Evolutionary conservation across 1,140 invertebrate genomes (phyloP).

Genomic region (Pseudomyrmex dendroicus): DNA sequence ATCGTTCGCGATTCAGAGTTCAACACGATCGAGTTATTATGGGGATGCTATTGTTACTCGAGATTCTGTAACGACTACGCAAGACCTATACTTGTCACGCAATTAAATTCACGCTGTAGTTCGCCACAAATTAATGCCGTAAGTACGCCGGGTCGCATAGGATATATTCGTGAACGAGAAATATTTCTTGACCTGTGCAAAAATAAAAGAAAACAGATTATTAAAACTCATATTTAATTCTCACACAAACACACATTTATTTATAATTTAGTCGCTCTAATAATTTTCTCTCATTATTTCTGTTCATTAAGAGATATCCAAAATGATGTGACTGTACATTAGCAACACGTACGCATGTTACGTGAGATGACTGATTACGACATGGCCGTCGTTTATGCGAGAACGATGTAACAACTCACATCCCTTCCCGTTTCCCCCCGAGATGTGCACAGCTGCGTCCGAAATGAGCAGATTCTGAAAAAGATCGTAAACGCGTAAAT

Average conservation of each 20-base stretch:
- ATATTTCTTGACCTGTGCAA: neutral
- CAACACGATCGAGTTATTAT: constrained; percentile 13
- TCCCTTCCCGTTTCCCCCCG: too few species aligned
- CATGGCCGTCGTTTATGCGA: constrained; percentile 14
- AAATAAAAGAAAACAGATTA: neutral
- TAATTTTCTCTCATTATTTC: too few species aligned
- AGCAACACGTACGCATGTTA: neutral
- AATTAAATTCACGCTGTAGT: constrained; percentile 33
- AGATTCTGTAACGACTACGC: neutral
- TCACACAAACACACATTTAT: neutral
- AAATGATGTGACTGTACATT: neutral
- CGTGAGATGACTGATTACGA: constrained; percentile 15
- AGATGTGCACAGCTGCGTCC: neutral
- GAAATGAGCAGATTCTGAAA: too few species aligned
- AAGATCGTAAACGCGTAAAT: too few species aligned
- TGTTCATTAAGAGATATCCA: neutral
- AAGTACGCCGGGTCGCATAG: neutral
- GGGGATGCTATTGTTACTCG: constrained; percentile 20
- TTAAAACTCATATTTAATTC: neutral
- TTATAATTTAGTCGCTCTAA: neutral
- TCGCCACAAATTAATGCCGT: constrained; percentile 17
- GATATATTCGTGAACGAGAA: neutral
- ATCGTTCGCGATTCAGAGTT: neutral
- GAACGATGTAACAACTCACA: constrained; percentile 6
- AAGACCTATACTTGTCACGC: neutral